These are phyloP conservation scores for Chrysodeixis includens DNA, from an alignment of 2,888 invertebrate genomes.

Conservation along the genomic window DNA sequence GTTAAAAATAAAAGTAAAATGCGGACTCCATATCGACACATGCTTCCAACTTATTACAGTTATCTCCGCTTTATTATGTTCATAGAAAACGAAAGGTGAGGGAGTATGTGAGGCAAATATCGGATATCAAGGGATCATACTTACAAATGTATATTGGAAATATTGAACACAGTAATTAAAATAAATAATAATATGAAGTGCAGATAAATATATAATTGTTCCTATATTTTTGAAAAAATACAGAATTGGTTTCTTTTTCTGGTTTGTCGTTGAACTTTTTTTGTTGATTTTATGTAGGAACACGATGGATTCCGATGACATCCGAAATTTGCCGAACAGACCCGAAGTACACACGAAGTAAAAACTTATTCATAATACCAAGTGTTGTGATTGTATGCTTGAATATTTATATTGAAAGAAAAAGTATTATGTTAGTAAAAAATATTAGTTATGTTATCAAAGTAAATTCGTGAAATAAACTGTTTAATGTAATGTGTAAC, in stretches of 20 bases:
- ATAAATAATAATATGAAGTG: too few species aligned
- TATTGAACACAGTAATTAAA: too few species aligned
- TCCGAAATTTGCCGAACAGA: neutral
- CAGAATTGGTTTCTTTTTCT: too few species aligned
- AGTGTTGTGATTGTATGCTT: neutral
- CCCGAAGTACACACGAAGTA: conserved; percentile 5
- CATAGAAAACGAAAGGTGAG: neutral
- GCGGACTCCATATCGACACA: conserved; percentile 44
- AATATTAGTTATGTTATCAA: neutral
- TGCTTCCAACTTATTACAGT: conserved; percentile 40
- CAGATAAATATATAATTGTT: too few species aligned
- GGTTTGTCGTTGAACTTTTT: too few species aligned
- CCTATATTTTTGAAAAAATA: too few species aligned
- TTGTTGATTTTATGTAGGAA: too few species aligned
- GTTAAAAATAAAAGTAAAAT: conserved; percentile 48
- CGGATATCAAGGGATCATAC: neutral
- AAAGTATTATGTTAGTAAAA: conserved; percentile 1
- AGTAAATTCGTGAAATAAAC: neutral
- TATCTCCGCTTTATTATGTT: conserved; percentile 20
- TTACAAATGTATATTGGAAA: too few species aligned
- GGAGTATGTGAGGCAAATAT: neutral
- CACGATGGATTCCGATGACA: neutral
- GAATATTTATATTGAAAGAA: neutral
- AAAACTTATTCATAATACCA: neutral
- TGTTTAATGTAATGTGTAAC: conserved; percentile 43